These are phyloP conservation scores for Ennomos quercinarius DNA, from an alignment of 2,888 invertebrate species.

Conservation along the genomic window DNA sequence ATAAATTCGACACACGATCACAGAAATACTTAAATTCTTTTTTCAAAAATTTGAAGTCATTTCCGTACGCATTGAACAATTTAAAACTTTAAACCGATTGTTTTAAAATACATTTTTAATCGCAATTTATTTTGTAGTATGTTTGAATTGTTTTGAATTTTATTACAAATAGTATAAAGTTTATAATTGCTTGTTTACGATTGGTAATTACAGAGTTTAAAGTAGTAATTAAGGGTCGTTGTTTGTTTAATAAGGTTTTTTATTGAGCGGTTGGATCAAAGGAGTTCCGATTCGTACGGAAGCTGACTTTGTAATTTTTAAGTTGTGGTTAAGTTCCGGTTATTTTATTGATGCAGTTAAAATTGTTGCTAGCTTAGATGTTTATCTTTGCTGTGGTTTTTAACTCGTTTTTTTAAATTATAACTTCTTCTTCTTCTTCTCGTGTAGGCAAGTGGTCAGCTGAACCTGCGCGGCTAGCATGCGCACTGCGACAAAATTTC, in stretches of 20 bases:
- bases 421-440: too few species aligned
- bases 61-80: conserved; percentile 9
- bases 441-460: too few species aligned
- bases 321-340: conserved; percentile 25
- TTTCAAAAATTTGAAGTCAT: conserved; percentile 29
- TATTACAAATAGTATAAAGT: conserved; percentile 5
- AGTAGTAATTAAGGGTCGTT: conserved; percentile 46
- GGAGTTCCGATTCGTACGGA: conserved; percentile 37
- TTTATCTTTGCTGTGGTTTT: conserved; percentile 23
- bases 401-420: too few species aligned
- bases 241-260: conserved; percentile 47
- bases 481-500: too few species aligned
- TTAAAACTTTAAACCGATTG: conserved; percentile 15
- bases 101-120: conserved; percentile 16
- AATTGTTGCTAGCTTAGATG: conserved; percentile 32
- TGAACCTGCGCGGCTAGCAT: too few species aligned
- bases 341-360: conserved; percentile 7
- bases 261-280: conserved; percentile 34
- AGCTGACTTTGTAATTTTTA: conserved; percentile 33
- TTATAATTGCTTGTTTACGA: conserved; percentile 30
- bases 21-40: conserved; percentile 28
- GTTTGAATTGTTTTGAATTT: conserved; percentile 7
- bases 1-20: conserved; percentile 35
- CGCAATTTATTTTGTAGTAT: not conserved
- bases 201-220: conserved; percentile 42